These are phyloP conservation scores for Myotis planiceps DNA, from an alignment of 2,797 vertebrate species.

Conservation along the genomic window DNA sequence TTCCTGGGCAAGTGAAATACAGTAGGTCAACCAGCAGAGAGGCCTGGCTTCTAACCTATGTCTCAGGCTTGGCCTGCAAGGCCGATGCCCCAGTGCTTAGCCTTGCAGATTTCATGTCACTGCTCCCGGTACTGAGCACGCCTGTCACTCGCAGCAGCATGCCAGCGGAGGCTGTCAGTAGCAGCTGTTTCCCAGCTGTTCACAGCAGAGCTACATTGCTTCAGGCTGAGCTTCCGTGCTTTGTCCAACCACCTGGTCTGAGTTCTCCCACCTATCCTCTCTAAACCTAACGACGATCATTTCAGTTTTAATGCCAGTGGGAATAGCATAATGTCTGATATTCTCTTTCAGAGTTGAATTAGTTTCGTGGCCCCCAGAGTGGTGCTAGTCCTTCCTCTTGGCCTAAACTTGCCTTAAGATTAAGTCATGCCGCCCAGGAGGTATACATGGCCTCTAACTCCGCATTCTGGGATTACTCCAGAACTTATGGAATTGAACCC, in stretches of 20 bases:
- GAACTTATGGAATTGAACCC: background rate
- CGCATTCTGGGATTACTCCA: background rate
- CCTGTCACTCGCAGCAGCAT: background rate
- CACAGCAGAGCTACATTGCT: conserved; percentile 39
- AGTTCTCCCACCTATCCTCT: conserved; percentile 12
- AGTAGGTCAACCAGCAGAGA: background rate
- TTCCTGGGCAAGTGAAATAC: background rate
- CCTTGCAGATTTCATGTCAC: conserved; percentile 27
- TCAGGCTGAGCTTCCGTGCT: conserved; percentile 59
- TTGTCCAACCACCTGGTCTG: conserved; percentile 48
- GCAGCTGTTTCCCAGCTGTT: conserved; percentile 75
- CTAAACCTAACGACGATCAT: background rate
- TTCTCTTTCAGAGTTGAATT: background rate
- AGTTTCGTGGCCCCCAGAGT: background rate
- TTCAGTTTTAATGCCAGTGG: background rate
- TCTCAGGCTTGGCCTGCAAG: background rate
- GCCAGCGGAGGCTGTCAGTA: conserved; percentile 51
- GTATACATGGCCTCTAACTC: background rate
- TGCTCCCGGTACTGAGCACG: background rate
- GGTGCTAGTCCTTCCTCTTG: background rate
- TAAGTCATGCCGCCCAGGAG: background rate
- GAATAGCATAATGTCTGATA: background rate
- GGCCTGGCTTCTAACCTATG: background rate
- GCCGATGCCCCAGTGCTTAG: background rate
- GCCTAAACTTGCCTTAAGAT: background rate